Evolutionary conservation across 2,113 vertebrate species (phyloP), one percentile per base, ranked within the genome.

Genomic region (Odocoileus hemionus): DNA sequence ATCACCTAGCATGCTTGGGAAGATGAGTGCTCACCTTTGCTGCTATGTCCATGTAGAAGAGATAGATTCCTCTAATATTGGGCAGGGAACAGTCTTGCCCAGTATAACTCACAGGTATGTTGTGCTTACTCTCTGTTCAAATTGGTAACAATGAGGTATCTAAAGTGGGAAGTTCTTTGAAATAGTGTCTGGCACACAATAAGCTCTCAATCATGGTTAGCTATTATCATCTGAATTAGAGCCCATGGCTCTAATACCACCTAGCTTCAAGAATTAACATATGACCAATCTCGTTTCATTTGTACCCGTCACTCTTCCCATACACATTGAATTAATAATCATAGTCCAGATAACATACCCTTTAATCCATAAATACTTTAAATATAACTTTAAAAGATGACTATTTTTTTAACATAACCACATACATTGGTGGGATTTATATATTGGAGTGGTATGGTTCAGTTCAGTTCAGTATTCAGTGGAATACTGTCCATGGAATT

Each of bases 341-440:
- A 58, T 64, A 94, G 92, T 55, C 86, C 79, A 87, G 36, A 74
- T 14, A 89, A 12, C 5, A 79, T 92, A 92, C 74, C 36, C n/a
- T 92, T 97, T 95, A 64, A 90, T 87, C 57, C 23, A 80, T 91
- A 95, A 88, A 94, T 78, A 78, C 23, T 95, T 97, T 94, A 93
- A 82, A 91, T 43, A 97, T 60, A 88, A 33, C 28, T 84, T 26
- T 45, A 85, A 78, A 95, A 97, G 15, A 92, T 70, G 52, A 97
- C 16, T 12, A 43, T 92, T 94, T 98, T 98, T 98, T 87, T 90
- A 94, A 84, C 83, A 87, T 94, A 94, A 84, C 88, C 45, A 80
- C 76, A 94, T 74, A 85, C 67, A 70, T n/a, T 95, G 58, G 74
- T 94, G 21, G 23, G 33, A 92, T 95, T 97, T 92, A 96, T 64